Evolutionary conservation across 2,797 vertebrate species (phyloP).

Genomic region (Enoplosus armatus): DNA sequence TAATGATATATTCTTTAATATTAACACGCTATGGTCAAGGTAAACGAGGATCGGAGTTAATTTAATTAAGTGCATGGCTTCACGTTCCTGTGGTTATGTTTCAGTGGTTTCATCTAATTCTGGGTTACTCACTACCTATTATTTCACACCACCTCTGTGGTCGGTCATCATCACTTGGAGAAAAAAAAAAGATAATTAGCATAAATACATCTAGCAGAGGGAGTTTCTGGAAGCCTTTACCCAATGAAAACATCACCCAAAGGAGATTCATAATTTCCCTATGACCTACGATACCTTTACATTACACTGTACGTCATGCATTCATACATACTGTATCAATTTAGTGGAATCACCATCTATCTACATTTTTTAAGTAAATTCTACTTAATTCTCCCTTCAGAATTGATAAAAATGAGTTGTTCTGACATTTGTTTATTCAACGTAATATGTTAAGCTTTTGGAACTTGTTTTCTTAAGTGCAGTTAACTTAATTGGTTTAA

Average conservation of each 20-base stretch:
- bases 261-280: not conserved
- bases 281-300: not conserved
- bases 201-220: constrained; percentile 44
- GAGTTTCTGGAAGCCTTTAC: not conserved
- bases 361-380: too few relatives aligned
- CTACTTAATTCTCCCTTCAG: too few relatives aligned
- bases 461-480: not conserved
- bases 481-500: not conserved
- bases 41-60: constrained; percentile 77
- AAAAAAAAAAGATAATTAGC: constrained; percentile 43
- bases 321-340: not conserved
- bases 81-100: constrained; percentile 72
- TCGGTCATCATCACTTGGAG: constrained; percentile 35
- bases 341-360: not conserved
- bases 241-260: constrained; percentile 2
- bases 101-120: constrained; percentile 70
- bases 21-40: constrained; percentile 77
- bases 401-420: not conserved
- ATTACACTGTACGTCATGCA: not conserved
- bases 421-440: not conserved
- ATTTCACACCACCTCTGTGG: constrained; percentile 51
- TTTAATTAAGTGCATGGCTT: constrained; percentile 80
- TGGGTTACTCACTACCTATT: constrained; percentile 60
- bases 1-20: constrained; percentile 81
- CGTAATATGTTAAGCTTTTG: not conserved